A percentile compares a stretch with the other conserved stretches of the same genome.
phyloP scores from a whole-genome alignment of 2,113 vertebrate genomes.

The Anser cygnoides region DNA sequence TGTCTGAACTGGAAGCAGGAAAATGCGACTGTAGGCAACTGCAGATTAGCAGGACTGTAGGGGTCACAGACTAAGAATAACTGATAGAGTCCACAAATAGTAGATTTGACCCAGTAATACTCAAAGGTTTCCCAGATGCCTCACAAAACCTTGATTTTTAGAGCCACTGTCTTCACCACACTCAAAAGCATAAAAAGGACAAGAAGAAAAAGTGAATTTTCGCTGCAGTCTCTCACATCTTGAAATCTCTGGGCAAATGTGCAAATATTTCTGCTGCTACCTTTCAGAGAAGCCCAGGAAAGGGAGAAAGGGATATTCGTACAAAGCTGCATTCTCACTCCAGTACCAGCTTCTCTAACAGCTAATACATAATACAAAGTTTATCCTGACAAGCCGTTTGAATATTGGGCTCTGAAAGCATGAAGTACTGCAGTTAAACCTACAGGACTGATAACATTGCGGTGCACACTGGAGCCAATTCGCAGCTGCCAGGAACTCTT shows the following conservation, averaged over 20 bases:
- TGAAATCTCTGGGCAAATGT: not conserved
- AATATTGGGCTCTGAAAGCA: slow-evolving; percentile 43
- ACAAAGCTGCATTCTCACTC: accelerated
- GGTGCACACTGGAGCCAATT: not conserved
- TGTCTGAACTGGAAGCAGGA: not conserved
- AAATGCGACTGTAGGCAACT: not conserved
- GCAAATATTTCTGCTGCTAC: not conserved
- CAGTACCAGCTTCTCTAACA: slow-evolving; percentile 1
- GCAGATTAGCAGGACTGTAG: not conserved
- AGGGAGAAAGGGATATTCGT: not conserved
- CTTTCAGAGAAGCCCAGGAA: not conserved
- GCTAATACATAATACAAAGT: slow-evolving; percentile 35
- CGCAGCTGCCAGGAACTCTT: slow-evolving; percentile 3
- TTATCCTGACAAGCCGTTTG: not conserved
- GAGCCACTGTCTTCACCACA: not conserved
- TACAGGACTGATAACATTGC: slow-evolving; percentile 13
- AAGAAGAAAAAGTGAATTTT: not conserved
- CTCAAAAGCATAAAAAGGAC: not conserved
- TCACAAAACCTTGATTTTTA: not conserved
- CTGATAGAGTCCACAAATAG: not conserved
- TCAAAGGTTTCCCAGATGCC: not conserved
- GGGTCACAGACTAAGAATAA: not conserved
- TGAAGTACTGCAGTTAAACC: slow-evolving; percentile 23
- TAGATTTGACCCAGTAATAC: not conserved
- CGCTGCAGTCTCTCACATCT: not conserved